phyloP scores from a whole-genome alignment of 2,888 invertebrate genomes.

The Serrognathus titanus region DNA sequence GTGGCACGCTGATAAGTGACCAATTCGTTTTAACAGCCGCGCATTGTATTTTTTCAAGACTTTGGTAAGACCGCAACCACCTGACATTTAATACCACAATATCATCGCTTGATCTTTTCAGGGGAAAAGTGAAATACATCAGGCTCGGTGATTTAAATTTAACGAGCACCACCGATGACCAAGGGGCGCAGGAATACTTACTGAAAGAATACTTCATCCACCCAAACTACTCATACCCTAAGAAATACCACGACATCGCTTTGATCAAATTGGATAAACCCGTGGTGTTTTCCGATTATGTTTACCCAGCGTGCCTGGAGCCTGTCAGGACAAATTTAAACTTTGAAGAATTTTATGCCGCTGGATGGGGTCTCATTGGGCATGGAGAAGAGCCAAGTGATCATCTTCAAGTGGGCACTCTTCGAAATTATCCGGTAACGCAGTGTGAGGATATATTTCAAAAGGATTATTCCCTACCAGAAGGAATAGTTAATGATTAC shows the following conservation, averaged over 20 bases:
- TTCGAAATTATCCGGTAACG: background rate
- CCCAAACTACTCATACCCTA: conserved; percentile 43
- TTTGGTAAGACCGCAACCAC: conserved; percentile 23
- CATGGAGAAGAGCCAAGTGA: too few species aligned
- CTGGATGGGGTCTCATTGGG: conserved; percentile 42
- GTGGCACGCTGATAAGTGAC: conserved; percentile 63
- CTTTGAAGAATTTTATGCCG: conserved; percentile 23
- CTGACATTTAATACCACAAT: background rate
- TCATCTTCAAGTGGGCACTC: too few species aligned
- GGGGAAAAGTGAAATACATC: conserved; percentile 2
- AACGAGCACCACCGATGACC: conserved; percentile 25
- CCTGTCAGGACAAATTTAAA: background rate
- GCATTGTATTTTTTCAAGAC: conserved; percentile 52
- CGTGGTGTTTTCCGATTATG: conserved; percentile 41
- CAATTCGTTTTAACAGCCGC: conserved; percentile 65
- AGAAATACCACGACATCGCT: conserved; percentile 53
- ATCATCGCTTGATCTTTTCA: conserved; percentile 3
- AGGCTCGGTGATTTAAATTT: conserved; percentile 51
- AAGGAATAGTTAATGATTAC: conserved; percentile 24
- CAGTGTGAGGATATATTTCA: too few species aligned
- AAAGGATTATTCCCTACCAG: too few species aligned
- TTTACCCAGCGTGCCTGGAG: conserved; percentile 50
- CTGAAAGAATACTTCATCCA: conserved; percentile 41
- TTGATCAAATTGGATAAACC: conserved; percentile 45
- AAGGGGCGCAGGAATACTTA: conserved; percentile 36